Evolutionary conservation across 2,797 vertebrate species (phyloP), one percentile per base, ranked within the genome.

Genomic region (Phalanger gymnotis): DNA sequence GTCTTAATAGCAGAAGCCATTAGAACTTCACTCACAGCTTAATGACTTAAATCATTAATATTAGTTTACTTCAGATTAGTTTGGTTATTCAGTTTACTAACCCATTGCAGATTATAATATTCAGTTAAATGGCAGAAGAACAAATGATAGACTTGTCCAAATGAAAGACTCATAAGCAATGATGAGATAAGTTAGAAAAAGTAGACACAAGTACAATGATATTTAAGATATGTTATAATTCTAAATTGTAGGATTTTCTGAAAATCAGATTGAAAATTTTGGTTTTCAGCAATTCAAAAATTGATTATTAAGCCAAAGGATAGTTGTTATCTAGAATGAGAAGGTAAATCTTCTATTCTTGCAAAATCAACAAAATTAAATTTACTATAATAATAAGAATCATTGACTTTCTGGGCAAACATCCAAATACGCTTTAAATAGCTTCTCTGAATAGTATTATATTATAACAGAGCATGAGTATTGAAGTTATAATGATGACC

Each of bases 361-460:
- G 4, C 7, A 81, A 81, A 81, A 81, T 40, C 66, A 81, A 22
- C 6, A 40, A 81, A 81, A 81, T 81, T 81, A 47, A 40, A 47
- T 81, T 47, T 40, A 40, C 5, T 73, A 40, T 40, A 73, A 73
- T 40, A 73, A 61, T 61, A 19, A 9, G 3, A 81, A 81, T 7
- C 22, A 25, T 47, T 81, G 40, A 13, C 0, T 81, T 47, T 27
- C 40, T 40, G 16, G n/a, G n/a, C 6, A 90, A 9, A 13, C 1
- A 92, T 94, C n/a, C 3, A 55, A 56, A 90, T 58, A 89, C 27
- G 52, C 7, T 28, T 95, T 92, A 73, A 40, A 73, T 73, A 95
- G 25, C 14, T 92, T 27, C 52, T 2, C 58, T 53, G 89, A 94
- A 56, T 53, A 95, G 47, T 47, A 11, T 81, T 1, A 22, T 47